Base-by-base conservation (phyloP, 2,113 vertebrate species). In the Passer domesticus region DNA sequence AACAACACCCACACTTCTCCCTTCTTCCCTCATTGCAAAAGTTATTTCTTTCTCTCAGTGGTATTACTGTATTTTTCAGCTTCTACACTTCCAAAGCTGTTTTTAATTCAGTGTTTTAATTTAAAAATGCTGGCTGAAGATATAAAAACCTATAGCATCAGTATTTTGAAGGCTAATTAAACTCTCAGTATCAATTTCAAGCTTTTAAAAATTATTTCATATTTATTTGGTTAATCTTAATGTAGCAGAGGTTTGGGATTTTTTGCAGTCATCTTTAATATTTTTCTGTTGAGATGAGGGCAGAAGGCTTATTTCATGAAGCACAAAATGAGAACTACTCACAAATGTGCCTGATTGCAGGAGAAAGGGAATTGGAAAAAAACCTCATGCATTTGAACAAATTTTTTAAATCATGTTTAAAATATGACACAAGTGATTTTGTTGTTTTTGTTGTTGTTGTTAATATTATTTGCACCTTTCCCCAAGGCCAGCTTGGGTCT, bases 31-130 rank as follows among this genome's bases (percentile, higher is more conserved):
- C 43, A 14, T 7, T 43, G 35, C 46, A 76, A 22, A 78, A 47
- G 19, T 23, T 55, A 39, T 63, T 63, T 50, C 15, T 44, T 12
- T 70, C 37, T 77, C 27, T 60, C 12, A 28, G 13, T 49, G 46
- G 4, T 55, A 69, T 21, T 90, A 52, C 13, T 41, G 11, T 23
- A 13, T 76, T 83, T 74, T 95, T 83, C 82, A 59, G 47, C 52
- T 73, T 62, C 44, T 68, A 15, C 17, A 23, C 31, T 77, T 80
- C 47, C 37, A 66, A 80, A 67, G 43, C 47, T 88, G 47, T 67
- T 92, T 93, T 90, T 63, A 92, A 92, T 93, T 90, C 83, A 78
- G 50, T 68, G 25, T 64, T 96, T 87, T 82, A 11, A 91, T 94
- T 91, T 91, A 0, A 64, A 91, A 96, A 52, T 33, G n/a, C 81